Percentiles rank a stretch among this genome's conserved stretches.
Conservation (phyloP, 2,113 vertebrate species). For the Ochotona curzoniae region DNA sequence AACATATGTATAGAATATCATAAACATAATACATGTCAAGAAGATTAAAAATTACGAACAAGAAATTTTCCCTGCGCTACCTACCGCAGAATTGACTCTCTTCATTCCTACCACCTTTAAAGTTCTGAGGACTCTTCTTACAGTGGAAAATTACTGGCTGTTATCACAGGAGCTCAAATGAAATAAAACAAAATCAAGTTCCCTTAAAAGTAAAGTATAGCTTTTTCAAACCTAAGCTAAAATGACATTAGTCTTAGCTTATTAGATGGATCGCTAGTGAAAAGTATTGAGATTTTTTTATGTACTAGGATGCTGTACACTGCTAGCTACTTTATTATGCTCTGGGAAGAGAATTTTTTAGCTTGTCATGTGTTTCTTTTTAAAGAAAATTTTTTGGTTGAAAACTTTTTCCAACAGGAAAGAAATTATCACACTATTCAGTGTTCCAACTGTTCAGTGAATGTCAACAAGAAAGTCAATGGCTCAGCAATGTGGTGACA, state of each 20-base stretch:
- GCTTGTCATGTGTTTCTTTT: conserved; percentile 54
- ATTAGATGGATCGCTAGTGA: background rate
- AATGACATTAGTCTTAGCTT: background rate
- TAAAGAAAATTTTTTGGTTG: conserved; percentile 22
- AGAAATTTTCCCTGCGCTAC: background rate
- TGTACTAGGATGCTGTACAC: background rate
- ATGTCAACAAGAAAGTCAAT: conserved; percentile 50
- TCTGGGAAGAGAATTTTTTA: conserved; percentile 35
- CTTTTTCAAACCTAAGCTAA: conserved; percentile 12
- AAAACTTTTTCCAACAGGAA: conserved; percentile 60
- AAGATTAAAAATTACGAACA: background rate
- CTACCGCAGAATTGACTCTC: background rate
- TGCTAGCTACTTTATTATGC: background rate
- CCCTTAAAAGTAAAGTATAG: background rate
- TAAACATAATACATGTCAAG: background rate
- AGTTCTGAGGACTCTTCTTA: background rate
- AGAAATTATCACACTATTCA: conserved; percentile 54
- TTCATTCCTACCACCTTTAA: background rate
- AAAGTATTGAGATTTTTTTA: background rate
- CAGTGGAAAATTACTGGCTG: background rate
- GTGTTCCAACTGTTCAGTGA: conserved; percentile 50
- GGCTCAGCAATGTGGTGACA: conserved; percentile 33
- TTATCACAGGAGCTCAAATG: background rate
- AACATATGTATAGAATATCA: background rate
- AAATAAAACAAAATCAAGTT: conserved; percentile 13